phyloP scores from a whole-genome alignment of 2,797 vertebrate species.

The Paedocypris micromegethes region DNA sequence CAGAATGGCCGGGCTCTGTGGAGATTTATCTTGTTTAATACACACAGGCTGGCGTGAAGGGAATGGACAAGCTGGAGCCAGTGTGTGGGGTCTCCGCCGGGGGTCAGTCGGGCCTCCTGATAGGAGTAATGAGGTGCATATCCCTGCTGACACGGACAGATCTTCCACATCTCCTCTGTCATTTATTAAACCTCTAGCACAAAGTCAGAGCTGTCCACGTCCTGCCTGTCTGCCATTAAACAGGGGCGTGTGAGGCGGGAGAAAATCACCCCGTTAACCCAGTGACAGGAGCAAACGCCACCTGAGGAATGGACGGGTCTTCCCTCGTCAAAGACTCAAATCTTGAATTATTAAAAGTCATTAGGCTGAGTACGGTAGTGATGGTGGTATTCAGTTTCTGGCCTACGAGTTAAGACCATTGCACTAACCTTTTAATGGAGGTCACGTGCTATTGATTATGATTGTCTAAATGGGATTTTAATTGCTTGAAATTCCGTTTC shows the following conservation, averaged over 20 bases:
- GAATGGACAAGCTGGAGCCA: constrained; percentile 38
- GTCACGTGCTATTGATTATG: too few species aligned
- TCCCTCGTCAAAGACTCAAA: too few species aligned
- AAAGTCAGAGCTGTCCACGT: constrained; percentile 1
- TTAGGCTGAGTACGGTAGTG: too few species aligned
- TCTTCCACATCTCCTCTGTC: constrained; percentile 35
- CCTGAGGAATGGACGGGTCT: too few species aligned
- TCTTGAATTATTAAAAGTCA: too few species aligned
- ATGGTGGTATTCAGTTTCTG: too few species aligned
- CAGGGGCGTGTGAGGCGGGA: neutral
- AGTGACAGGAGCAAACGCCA: too few species aligned
- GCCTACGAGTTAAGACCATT: too few species aligned
- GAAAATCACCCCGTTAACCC: too few species aligned
- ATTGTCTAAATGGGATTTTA: too few species aligned
- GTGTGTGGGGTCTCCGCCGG: constrained; percentile 34
- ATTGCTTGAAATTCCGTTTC: too few species aligned
- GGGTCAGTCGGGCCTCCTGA: constrained; percentile 40
- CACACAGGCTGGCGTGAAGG: constrained; percentile 29
- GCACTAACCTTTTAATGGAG: too few species aligned
- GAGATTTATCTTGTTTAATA: constrained; percentile 55
- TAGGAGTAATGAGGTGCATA: constrained; percentile 50
- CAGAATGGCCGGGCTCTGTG: constrained; percentile 51
- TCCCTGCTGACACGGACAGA: constrained; percentile 38
- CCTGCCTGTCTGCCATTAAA: neutral
- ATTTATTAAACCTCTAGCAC: constrained; percentile 36